These are phyloP conservation scores for Neomicropteryx cornuta DNA, from an alignment of 1,140 invertebrate species.

Conservation along the genomic window DNA sequence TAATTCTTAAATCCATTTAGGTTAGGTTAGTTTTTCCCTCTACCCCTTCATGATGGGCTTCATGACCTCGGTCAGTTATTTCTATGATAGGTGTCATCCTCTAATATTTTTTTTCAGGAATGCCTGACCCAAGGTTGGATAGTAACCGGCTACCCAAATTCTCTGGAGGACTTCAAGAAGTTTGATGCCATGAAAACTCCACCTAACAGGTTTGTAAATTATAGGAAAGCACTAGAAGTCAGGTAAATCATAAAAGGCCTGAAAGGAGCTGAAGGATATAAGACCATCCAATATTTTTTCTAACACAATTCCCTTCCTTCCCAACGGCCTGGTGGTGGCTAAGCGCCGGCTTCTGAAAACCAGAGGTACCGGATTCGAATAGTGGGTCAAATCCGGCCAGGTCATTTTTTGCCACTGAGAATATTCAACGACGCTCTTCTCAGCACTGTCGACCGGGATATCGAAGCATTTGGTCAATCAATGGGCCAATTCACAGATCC, in stretches of 20 bases:
- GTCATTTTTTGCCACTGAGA: too few relatives aligned
- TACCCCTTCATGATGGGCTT: constrained; percentile 14
- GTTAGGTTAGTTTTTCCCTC: constrained; percentile 12
- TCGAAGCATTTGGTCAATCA: too few relatives aligned
- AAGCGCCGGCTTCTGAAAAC: too few relatives aligned
- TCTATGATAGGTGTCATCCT: not conserved
- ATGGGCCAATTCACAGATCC: too few relatives aligned
- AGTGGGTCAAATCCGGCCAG: constrained; percentile 3
- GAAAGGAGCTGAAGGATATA: not conserved
- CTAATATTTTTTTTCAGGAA: constrained; percentile 22
- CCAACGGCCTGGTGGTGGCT: too few relatives aligned
- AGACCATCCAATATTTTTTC: constrained; percentile 23
- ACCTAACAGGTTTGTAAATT: constrained; percentile 42
- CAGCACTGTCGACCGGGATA: not conserved
- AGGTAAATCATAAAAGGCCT: not conserved
- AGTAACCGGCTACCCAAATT: constrained; percentile 43
- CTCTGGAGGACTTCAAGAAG: constrained; percentile 42
- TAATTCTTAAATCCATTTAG: not conserved
- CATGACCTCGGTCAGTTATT: not conserved
- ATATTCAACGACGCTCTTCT: too few relatives aligned
- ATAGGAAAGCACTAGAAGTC: not conserved
- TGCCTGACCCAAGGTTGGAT: constrained; percentile 49
- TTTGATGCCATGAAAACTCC: constrained; percentile 46
- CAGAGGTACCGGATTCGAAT: constrained; percentile 21
- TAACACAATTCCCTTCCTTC: constrained; percentile 22